Evolutionary conservation across 2,797 vertebrate species (phyloP), one percentile per base, ranked within the genome.

Genomic region (Sebastes miniatus): DNA sequence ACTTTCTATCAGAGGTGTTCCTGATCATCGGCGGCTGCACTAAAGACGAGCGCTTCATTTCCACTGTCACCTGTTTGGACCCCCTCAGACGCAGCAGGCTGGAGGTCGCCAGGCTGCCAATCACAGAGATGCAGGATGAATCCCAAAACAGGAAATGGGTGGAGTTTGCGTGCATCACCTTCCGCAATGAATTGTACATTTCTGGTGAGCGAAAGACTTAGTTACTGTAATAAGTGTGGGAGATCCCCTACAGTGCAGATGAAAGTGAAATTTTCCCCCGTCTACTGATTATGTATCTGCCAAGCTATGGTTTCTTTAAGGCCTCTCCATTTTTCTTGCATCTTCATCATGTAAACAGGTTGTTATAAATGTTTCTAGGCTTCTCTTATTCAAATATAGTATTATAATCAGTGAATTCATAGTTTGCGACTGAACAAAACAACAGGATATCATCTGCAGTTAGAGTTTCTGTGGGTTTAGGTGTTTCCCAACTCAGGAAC

Each of bases 1-100:
- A 99, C 92, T 98, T 97, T 91, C 96, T 99, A 69, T 99, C 98
- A 0, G 98, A 99, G 90, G 98, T 99, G 69, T 99, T 99, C 89
- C 96, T 99, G 95, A 99, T 99, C 89, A 98, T 99, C 3, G 98
- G 98, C 1, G 98, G 98, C 80, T 99, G 98, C 91, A 99, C 98
- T 1, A 99, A 97, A 93, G 98, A 99, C 3, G 98, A 99, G 68
- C 97, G 96, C 76, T 99, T 99, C 93, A 95, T 99, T 63, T 96
- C 98, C 7, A 98, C 98, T 39, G 98, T 99, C 43, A 99, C 98
- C 56, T 99, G 98, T 90, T 93, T 99, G 93, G 98, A 99, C 89
- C 98, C 98, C 9, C 93, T 99, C 80, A 96, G 98, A 83, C 96
- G 98, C 82, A 99, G 98, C 89, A 96, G 98, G 24, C 95, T 99